Percentiles rank a stretch among this genome's conserved stretches.
These are phyloP conservation scores for Eupelmus urozonus DNA, from an alignment of 2,888 invertebrate genomes.

Conservation along the genomic window DNA sequence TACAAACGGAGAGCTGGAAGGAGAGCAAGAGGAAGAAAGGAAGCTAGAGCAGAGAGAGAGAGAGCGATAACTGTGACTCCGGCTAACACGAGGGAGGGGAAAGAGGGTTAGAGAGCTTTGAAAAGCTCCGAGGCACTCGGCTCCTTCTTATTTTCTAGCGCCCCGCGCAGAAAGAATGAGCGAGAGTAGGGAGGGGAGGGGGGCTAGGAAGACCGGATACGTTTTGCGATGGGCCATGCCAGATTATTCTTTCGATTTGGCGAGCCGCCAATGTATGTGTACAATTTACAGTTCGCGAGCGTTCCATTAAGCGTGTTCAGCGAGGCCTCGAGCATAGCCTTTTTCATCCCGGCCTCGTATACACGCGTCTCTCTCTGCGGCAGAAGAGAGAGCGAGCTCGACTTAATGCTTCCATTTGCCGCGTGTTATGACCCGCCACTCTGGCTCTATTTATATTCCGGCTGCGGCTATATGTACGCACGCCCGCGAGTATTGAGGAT, in stretches of 20 bases:
- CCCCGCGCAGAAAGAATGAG: neutral
- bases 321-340: neutral
- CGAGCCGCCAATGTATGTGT: slow-evolving; percentile 44
- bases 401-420: slow-evolving; percentile 46
- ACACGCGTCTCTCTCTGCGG: neutral
- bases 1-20: slow-evolving; percentile 29
- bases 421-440: slow-evolving; percentile 24
- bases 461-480: neutral
- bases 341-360: no score
- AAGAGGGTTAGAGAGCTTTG: slow-evolving; percentile 34
- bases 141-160: slow-evolving; percentile 40
- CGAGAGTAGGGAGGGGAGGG: neutral
- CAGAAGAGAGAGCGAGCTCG: neutral
- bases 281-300: slow-evolving; percentile 52
- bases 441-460: slow-evolving; percentile 10
- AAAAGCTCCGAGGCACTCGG: slow-evolving; percentile 29
- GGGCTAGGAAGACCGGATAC: slow-evolving; percentile 15
- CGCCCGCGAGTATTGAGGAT: slow-evolving; percentile 3
- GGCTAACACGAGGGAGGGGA: no score
- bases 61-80: neutral
- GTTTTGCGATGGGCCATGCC: slow-evolving; percentile 35
- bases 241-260: slow-evolving; percentile 59
- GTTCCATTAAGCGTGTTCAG: slow-evolving; percentile 37
- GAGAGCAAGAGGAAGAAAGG: neutral
- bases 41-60: neutral